Conservation (phyloP, 92 coral and sea anemone species). For the Micromussa lordhowensis region DNA sequence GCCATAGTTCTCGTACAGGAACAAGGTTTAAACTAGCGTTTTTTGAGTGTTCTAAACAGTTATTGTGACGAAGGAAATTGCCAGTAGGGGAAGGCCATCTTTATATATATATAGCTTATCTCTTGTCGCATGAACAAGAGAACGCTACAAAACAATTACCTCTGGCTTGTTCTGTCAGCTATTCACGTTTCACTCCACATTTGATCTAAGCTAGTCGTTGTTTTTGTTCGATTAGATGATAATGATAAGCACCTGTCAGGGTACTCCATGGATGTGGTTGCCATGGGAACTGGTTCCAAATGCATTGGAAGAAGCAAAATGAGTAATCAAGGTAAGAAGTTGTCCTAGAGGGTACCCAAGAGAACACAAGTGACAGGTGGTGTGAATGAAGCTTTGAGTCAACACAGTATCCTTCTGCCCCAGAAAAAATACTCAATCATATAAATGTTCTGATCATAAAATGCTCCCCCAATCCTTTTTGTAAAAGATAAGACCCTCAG, state of each 20-base stretch:
- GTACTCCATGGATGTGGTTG: slow-evolving; percentile 68
- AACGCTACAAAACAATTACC: neutral
- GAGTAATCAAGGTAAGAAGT: slow-evolving; percentile 71
- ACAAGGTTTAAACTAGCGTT: slow-evolving; percentile 15
- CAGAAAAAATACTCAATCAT: neutral
- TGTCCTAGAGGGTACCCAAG: neutral
- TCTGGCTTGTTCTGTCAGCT: neutral
- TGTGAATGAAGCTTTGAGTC: neutral
- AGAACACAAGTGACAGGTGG: neutral
- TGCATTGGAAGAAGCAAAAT: slow-evolving; percentile 89
- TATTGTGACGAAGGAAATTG: neutral
- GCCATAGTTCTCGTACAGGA: slow-evolving; percentile 68
- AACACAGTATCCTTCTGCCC: neutral
- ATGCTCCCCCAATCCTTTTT: too few species aligned
- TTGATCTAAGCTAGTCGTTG: neutral
- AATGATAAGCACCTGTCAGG: neutral
- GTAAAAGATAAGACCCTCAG: too few species aligned
- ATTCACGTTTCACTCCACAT: neutral
- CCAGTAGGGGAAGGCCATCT: neutral
- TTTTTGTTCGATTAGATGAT: neutral
- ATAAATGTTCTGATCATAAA: too few species aligned
- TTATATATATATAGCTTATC: neutral
- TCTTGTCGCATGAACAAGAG: too few species aligned
- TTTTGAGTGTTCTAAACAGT: neutral
- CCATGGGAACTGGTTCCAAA: slow-evolving; percentile 98